Base-by-base conservation (phyloP, 2,797 vertebrate species). In the Protosalanx chinensis region DNA sequence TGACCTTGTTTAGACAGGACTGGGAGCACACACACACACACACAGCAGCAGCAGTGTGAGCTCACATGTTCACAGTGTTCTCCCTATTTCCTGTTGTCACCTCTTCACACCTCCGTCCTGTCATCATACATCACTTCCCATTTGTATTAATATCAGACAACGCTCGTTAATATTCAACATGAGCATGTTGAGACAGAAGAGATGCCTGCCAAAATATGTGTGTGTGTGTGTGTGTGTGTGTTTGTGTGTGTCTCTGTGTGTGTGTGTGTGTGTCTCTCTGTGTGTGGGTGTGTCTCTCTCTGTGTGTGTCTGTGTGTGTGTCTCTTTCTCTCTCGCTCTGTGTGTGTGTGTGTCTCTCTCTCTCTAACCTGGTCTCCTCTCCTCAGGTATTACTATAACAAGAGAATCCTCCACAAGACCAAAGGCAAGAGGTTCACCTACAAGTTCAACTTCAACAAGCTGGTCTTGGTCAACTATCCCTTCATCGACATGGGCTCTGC, bases 351-450 rank as follows among this genome's bases (percentile, higher is more conserved):
- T 35, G 33, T 35, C 1, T 35, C 33, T 35, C 6, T 35, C 6
- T 8, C 35, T 7, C 35, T 37, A 7, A 6, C 6, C 2, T 69
- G 4, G 32, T 41, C 33, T 64, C n/a, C n/a, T 35, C 64, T 69
- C 37, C 62, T 18, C 80, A 97, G 96, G 86, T 97, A 97, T 83
- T 97, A 97, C 75, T 97, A 97, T 77, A 97, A 97, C 91, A 97
- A 97, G 82, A 91, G 95, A 63, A 97, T 97, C 83, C 93, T 97
- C 66, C 95, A 97, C 80, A 97, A 97, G 88, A 97, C 96, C 82
- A 97, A 97, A 91, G 96, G 96, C 61, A 97, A 97, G 71, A 90
- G 96, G 74, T 97, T 97, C 88, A 97, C 96, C 75, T 97, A 97
- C 79, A 97, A 97, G 81, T 97, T 97, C 87, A 97, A 97, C 90